Percentiles rank a stretch among this genome's conserved stretches.
phyloP scores from a whole-genome alignment of 2,888 invertebrate genomes.

The Acanthosoma haemorrhoidale region DNA sequence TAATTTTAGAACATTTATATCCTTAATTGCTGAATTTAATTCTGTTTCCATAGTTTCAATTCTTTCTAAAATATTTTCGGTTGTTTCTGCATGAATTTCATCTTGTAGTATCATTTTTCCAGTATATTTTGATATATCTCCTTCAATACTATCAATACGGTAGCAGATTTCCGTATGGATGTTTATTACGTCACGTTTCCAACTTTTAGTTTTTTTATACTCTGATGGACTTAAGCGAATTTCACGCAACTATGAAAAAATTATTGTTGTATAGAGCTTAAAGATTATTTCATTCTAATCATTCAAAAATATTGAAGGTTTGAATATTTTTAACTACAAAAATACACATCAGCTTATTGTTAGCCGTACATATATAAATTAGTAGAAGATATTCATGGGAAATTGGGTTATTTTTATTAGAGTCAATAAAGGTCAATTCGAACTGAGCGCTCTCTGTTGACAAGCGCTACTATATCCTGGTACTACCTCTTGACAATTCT shows the following conservation, averaged over 20 bases:
- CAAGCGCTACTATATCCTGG: too few relatives aligned
- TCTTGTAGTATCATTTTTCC: background rate
- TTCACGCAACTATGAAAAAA: background rate
- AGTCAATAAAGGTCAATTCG: too few relatives aligned
- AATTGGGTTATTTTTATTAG: too few relatives aligned
- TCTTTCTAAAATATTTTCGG: background rate
- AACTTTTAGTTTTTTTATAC: background rate
- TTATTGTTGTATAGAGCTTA: too few relatives aligned
- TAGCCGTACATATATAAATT: too few relatives aligned
- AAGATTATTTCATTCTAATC: too few relatives aligned
- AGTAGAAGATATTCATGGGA: too few relatives aligned
- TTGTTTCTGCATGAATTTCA: background rate
- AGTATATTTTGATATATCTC: background rate
- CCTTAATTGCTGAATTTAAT: background rate
- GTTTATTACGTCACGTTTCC: background rate
- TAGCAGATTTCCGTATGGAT: background rate
- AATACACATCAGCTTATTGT: too few relatives aligned
- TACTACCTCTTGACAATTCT: too few relatives aligned
- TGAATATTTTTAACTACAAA: too few relatives aligned
- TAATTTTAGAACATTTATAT: background rate
- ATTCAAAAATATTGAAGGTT: too few relatives aligned
- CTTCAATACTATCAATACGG: constrained; percentile 4
- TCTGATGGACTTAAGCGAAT: constrained; percentile 11
- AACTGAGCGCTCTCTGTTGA: too few relatives aligned
- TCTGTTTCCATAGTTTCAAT: background rate